These are phyloP conservation scores for Exaiptasia diaphana DNA, from an alignment of 64 coral and sea anemone genomes.

Conservation along the genomic window DNA sequence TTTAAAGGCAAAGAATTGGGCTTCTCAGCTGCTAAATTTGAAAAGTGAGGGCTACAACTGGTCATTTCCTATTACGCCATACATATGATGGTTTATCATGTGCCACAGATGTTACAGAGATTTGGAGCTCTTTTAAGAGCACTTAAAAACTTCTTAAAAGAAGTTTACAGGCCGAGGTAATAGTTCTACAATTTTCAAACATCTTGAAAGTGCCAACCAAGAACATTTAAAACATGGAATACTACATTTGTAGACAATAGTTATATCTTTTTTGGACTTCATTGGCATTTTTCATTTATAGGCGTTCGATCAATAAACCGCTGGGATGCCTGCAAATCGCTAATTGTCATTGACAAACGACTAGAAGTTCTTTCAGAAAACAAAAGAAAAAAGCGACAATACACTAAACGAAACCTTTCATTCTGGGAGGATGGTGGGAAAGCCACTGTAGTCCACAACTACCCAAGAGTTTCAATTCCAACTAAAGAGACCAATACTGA, in stretches of 20 bases:
- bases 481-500: too few relatives aligned
- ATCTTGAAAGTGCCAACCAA: too few relatives aligned
- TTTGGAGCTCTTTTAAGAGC: not conserved
- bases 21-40: not conserved
- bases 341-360: constrained; percentile 6
- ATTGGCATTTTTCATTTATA: too few relatives aligned
- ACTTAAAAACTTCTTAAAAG: too few relatives aligned
- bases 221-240: too few relatives aligned
- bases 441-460: not conserved
- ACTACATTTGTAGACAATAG: too few relatives aligned
- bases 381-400: not conserved
- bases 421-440: constrained; percentile 2
- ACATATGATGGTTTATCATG: constrained; percentile 39
- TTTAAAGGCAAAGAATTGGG: not conserved
- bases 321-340: constrained; percentile 28
- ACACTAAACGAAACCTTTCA: not conserved
- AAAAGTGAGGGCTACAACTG: constrained; percentile 20
- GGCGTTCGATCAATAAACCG: constrained; percentile 8
- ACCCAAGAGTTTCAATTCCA: not conserved
- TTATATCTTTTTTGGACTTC: too few relatives aligned
- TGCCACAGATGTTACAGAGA: not conserved
- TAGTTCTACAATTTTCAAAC: too few relatives aligned
- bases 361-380: not conserved
- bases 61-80: constrained; percentile 27
- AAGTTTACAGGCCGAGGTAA: constrained; percentile 19